Conservation (phyloP, 2,888 invertebrate species). For the Mythimna albipuncta region DNA sequence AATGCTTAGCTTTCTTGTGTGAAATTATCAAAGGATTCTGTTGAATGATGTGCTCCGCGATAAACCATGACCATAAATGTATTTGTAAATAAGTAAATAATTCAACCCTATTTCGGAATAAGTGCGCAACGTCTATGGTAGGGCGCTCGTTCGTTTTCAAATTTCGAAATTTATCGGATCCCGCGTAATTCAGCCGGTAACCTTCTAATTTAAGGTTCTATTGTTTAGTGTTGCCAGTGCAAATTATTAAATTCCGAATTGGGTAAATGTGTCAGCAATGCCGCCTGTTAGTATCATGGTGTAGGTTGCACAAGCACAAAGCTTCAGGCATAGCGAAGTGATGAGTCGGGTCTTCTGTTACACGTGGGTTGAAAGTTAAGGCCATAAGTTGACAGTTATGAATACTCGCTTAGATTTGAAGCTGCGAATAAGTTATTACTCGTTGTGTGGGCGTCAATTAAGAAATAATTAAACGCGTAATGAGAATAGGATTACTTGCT, state of each 20-base stretch:
- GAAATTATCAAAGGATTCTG: slow-evolving; percentile 58
- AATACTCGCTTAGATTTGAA: slow-evolving; percentile 77
- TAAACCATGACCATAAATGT: slow-evolving; percentile 50
- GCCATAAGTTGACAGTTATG: slow-evolving; percentile 83
- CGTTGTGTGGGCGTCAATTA: slow-evolving; percentile 67
- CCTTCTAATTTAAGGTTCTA: slow-evolving; percentile 83
- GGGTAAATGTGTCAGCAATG: slow-evolving; percentile 84
- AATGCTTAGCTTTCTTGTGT: slow-evolving; percentile 68
- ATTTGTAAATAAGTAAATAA: slow-evolving; percentile 56
- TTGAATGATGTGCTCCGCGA: slow-evolving; percentile 57
- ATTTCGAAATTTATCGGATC: slow-evolving; percentile 76
- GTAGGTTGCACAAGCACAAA: slow-evolving; percentile 84
- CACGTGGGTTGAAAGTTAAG: slow-evolving; percentile 86
- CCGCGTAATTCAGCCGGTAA: slow-evolving; percentile 74
- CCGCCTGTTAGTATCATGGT: slow-evolving; percentile 66
- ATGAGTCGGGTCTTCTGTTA: slow-evolving; percentile 78
- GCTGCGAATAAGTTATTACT: slow-evolving; percentile 76
- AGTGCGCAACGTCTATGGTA: slow-evolving; percentile 48
- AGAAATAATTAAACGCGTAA: slow-evolving; percentile 66
- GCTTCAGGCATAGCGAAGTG: slow-evolving; percentile 79
- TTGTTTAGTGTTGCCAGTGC: slow-evolving; percentile 82
- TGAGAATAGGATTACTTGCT: slow-evolving; percentile 56
- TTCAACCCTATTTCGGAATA: slow-evolving; percentile 59
- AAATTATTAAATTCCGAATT: slow-evolving; percentile 84
- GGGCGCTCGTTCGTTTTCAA: slow-evolving; percentile 60